Conservation (phyloP, 2,113 vertebrate species). For the Pseudorhombus dupliciocellatus region DNA sequence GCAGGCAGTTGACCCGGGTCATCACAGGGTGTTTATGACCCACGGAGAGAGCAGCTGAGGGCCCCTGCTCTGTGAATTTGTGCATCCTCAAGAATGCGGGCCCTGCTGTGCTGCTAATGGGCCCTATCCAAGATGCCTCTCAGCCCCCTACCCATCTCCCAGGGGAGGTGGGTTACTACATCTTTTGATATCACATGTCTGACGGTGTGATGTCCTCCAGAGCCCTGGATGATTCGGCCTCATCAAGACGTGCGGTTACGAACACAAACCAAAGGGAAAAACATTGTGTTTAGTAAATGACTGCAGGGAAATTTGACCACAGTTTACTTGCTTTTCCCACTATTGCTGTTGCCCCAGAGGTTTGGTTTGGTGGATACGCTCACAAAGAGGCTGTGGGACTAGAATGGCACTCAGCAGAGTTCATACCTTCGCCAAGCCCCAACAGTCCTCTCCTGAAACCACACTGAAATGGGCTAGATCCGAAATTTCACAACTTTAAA, state of each 20-base stretch:
- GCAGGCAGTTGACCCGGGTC: conserved; percentile 64
- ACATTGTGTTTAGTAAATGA: conserved; percentile 11
- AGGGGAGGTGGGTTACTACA: conserved; percentile 31
- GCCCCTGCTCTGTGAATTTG: conserved; percentile 48
- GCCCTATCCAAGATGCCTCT: conserved; percentile 57
- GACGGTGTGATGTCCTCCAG: conserved; percentile 38
- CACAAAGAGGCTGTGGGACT: not conserved
- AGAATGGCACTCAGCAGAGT: not conserved
- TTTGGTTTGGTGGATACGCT: conserved; percentile 8
- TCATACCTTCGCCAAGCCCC: not conserved
- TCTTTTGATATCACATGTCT: conserved; percentile 56
- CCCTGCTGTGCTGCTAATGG: conserved; percentile 72
- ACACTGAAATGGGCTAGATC: not conserved
- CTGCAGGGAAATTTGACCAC: conserved; percentile 14
- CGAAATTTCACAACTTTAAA: not conserved
- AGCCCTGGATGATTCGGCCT: conserved; percentile 17
- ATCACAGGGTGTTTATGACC: conserved; percentile 73
- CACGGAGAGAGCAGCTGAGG: conserved; percentile 65
- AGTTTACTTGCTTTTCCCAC: conserved; percentile 20
- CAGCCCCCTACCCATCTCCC: conserved; percentile 6
- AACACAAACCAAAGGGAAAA: conserved; percentile 9
- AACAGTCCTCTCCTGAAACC: not conserved
- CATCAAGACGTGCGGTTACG: conserved; percentile 35
- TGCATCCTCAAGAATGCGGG: conserved; percentile 67
- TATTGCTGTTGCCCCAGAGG: conserved; percentile 1